A percentile compares a stretch with the other conserved stretches of the same genome.
Conservation (phyloP, 2,888 invertebrate genomes). For the Petrolisthes cinctipes region DNA sequence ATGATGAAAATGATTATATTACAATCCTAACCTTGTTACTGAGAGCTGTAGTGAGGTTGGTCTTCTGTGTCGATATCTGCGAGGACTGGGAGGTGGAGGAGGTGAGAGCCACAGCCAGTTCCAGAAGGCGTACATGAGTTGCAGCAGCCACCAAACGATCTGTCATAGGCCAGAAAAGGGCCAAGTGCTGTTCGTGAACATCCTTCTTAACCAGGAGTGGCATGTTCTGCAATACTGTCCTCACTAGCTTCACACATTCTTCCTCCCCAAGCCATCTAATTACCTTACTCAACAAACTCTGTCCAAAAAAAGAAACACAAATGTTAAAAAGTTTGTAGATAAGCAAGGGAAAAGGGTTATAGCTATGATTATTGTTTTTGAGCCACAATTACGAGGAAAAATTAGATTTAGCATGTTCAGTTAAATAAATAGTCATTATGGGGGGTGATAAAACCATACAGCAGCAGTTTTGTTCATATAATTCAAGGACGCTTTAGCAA, state of each 20-base stretch:
- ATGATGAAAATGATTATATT: too few species aligned
- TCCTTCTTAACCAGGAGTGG: conserved; percentile 50
- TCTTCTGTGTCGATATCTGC: conserved; percentile 30
- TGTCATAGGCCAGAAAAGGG: conserved; percentile 55
- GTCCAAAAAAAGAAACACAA: neutral
- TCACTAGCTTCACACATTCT: conserved; percentile 36
- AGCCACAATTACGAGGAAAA: too few species aligned
- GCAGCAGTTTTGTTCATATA: too few species aligned
- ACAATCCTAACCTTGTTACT: conserved; percentile 38
- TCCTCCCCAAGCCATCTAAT: conserved; percentile 48
- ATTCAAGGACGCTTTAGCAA: too few species aligned
- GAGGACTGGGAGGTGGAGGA: neutral
- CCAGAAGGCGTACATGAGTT: conserved; percentile 18
- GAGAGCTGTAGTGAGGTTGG: conserved; percentile 37
- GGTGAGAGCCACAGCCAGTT: conserved; percentile 37
- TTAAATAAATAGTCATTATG: too few species aligned
- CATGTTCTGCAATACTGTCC: conserved; percentile 52
- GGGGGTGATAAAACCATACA: too few species aligned
- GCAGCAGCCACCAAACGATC: conserved; percentile 48
- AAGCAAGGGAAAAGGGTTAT: too few species aligned
- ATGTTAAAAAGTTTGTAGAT: neutral
- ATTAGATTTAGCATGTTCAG: too few species aligned
- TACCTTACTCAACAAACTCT: conserved; percentile 50
- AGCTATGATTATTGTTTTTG: too few species aligned
- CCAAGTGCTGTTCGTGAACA: conserved; percentile 47